Base-by-base conservation (phyloP, 2,113 vertebrate species). In the Sus scrofa region DNA sequence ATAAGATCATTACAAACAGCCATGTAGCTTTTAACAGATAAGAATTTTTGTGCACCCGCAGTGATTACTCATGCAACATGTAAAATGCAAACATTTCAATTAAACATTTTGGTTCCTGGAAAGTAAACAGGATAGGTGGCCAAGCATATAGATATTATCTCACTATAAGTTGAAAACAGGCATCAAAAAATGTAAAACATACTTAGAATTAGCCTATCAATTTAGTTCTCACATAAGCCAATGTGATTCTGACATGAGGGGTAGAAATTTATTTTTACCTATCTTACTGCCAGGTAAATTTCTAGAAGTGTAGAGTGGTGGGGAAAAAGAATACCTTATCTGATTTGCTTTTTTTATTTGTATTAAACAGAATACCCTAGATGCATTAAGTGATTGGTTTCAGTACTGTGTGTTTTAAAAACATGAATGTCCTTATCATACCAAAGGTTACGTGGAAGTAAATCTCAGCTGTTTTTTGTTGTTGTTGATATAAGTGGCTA, bases 1-100 rank as follows among this genome's bases (percentile, higher is more conserved):
- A 63, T 93, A 70, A 77, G 70, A 63, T 73, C 74, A 86, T 58
- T 74, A 91, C 95, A 92, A 91, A 58, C 22, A 96, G 18, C 7
- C 65, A 85, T 1, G 50, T 58, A 78, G 32, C 56, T 83, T 68
- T 77, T 81, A 95, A 94, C 89, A 96, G 94, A 84, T 94, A 79
- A 75, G 26, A 93, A 91, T 37, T 71, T 86, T 77, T 70, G 70
- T 94, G 58, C 9, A 94, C 19, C 32, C 20, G 13, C 34, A 2
- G 79, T 86, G 26, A 89, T 32, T 50, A 67, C 58, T 89, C n/a
- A n/a, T 63, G 32, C 75, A 54, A 22, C 37, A 62, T 54, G 50
- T n/a, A 3, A 89, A 14, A 84, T 67, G 13, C 71, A 91, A 96
- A 86, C 50, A 65, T 32, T 94, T 58, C 75, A 92, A 67, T 68